Conservation (phyloP, 2,888 invertebrate genomes). For the Cryptus viduatorius region DNA sequence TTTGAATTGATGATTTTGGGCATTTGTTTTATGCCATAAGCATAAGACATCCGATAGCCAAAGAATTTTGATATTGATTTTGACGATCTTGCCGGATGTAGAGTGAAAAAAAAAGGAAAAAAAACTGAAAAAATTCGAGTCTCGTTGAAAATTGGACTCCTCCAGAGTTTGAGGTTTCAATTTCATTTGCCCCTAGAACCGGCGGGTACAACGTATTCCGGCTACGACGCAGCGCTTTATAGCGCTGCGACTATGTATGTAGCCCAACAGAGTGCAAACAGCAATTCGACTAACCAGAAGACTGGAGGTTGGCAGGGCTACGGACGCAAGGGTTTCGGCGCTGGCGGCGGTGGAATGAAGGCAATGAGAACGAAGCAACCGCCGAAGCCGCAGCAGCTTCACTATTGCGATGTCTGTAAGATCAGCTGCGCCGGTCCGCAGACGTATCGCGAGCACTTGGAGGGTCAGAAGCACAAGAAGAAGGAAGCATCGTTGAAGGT, state of each 20-base stretch:
- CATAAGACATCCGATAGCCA: background rate
- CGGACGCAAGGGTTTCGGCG: constrained; percentile 86
- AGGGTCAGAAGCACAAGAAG: constrained; percentile 99
- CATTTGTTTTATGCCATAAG: constrained; percentile 7
- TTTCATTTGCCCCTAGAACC: constrained; percentile 86
- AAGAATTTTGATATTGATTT: constrained; percentile 2
- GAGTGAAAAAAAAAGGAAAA: constrained; percentile 13
- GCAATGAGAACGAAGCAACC: constrained; percentile 91
- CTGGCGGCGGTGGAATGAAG: constrained; percentile 85
- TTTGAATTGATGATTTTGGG: background rate
- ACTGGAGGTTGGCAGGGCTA: constrained; percentile 88
- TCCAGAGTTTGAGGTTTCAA: constrained; percentile 82
- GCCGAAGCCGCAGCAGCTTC: constrained; percentile 96
- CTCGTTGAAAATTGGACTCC: constrained; percentile 74
- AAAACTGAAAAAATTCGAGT: constrained; percentile 39
- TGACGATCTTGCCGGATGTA: constrained; percentile 46
- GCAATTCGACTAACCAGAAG: constrained; percentile 85
- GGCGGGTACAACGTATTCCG: constrained; percentile 91
- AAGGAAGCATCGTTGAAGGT: constrained; percentile 95
- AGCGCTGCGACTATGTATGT: constrained; percentile 98
- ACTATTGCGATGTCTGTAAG: constrained; percentile 99
- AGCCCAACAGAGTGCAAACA: constrained; percentile 88
- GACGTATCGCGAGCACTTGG: constrained; percentile 98
- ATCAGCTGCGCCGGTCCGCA: constrained; percentile 98
- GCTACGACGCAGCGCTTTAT: constrained; percentile 97